Base-by-base conservation (phyloP, 2,888 invertebrate species). In the Bhutanitis thaidina region DNA sequence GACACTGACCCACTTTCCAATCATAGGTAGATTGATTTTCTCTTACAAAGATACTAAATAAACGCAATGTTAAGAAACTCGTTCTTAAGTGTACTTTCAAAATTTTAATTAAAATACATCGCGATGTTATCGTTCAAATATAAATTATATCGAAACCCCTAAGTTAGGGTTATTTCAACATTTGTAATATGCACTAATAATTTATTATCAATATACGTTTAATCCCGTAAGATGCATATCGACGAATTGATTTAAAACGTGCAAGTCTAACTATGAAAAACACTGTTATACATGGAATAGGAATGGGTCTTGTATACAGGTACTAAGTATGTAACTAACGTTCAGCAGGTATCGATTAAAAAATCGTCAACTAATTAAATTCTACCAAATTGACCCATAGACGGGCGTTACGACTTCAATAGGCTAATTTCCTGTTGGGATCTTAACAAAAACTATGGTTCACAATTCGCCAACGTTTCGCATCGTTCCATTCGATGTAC, bases 1-100 rank as follows among this genome's bases (percentile, higher is more conserved):
- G 74, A 71, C 80, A 76, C 61, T 82, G 84, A 81, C 83, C 81
- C 53, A 69, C 79, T 83, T 84, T 81, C 75, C 69, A 77, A 57
- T 49, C 16, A 38, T 29, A 54, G 20, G 20, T 20, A 20, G 53
- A 49, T 61, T 55, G 64, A 55, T 65, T 70, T 74, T 74, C 69
- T 69, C 64, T 65, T 58, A 10, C n/a, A 32, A 52, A 25, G 12
- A 32, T 46, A 20, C 20, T 35, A 46, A 41, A 45, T 49, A 50
- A 54, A 56, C 39, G 29, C 16, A 9, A 29, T 37, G 30, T 36
- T 37, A 13, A 3, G 12, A n/a, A 44, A 40, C 7, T 29, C 12
- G 7, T 34, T 34, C 34, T 34, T 34, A 12, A 27, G n/a, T 12
- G 34, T 7, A 30, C n/a, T 30, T 30, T 30, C n/a, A n/a, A 9